Percentiles rank a stretch among this genome's conserved stretches.
Evolutionary conservation across 2,888 invertebrate genomes (phyloP).

Genomic region (Aphidoletes aphidimyza): DNA sequence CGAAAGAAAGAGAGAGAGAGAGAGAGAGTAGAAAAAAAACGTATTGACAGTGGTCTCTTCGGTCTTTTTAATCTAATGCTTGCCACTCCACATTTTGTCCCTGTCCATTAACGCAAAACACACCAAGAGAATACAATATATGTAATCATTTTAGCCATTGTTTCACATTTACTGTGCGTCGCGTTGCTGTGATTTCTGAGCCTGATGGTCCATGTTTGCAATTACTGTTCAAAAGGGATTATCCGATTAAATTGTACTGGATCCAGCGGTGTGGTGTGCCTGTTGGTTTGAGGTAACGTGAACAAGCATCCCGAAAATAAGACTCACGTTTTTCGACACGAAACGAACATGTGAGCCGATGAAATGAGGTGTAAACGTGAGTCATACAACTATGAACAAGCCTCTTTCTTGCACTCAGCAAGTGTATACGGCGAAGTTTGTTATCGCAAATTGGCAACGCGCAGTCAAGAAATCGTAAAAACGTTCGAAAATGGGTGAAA

Average conservation of each 20-base stretch:
- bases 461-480: neutral
- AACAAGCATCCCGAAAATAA: neutral
- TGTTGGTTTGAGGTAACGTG: neutral
- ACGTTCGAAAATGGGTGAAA: neutral
- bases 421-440: neutral
- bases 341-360: conserved; percentile 26
- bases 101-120: neutral
- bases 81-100: neutral
- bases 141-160: conserved; percentile 13
- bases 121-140: neutral
- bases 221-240: conserved; percentile 49
- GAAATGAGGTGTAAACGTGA: conserved; percentile 51
- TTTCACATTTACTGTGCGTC: neutral
- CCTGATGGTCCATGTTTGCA: neutral
- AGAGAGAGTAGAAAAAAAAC: no score
- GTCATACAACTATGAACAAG: neutral
- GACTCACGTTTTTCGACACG: conserved; percentile 2
- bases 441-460: conserved; percentile 28
- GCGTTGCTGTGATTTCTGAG: neutral
- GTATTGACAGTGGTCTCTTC: neutral
- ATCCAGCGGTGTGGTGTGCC: no score
- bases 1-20: no score
- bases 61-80: neutral
- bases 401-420: no score
- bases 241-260: conserved; percentile 26